Evolutionary conservation across 53 echinoderm and acorn worm species (phyloP).

Genomic region (Mesocentrotus franciscanus): DNA sequence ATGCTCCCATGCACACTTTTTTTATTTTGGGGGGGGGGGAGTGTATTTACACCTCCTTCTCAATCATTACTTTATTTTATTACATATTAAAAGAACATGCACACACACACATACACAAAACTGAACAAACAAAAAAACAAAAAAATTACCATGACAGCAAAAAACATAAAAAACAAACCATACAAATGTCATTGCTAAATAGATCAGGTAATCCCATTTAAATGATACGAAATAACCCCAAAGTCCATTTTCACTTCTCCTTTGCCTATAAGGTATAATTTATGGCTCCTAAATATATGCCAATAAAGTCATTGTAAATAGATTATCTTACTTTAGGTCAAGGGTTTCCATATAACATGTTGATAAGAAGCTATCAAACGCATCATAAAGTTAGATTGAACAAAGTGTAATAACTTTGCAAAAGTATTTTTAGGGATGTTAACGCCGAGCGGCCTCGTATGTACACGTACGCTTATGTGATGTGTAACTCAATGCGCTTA

Average conservation of each 20-base stretch:
- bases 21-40: no score
- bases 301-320: background rate
- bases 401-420: no score
- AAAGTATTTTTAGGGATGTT: background rate
- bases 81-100: no score
- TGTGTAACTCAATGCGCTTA: background rate
- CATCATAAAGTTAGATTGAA: background rate
- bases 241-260: background rate
- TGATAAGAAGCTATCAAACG: conserved; percentile 1
- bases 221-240: background rate
- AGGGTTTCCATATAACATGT: background rate
- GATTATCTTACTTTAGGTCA: background rate
- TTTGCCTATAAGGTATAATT: background rate
- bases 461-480: background rate
- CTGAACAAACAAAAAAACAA: no score
- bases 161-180: no score
- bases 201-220: background rate
- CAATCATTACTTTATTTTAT: no score
- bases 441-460: background rate
- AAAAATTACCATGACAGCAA: no score
- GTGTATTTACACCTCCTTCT: no score
- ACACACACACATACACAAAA: no score
- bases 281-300: conserved; percentile 22
- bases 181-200: background rate
- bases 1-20: no score